Conservation (phyloP, 2,797 vertebrate genomes). For the Rousettus madagascariensis region DNA sequence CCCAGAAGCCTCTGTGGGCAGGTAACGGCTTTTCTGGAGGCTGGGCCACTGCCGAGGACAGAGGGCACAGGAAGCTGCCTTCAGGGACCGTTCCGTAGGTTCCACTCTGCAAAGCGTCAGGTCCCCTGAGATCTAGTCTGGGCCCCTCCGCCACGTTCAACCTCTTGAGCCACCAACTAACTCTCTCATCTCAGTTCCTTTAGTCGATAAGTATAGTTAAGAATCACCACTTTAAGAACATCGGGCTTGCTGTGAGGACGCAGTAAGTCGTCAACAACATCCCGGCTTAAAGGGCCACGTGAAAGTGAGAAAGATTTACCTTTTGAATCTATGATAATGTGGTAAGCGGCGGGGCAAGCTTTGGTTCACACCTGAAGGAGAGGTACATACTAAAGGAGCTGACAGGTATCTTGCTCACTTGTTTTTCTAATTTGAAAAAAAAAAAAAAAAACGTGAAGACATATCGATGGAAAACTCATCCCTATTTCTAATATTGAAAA, state of each 20-base stretch:
- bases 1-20: neutral
- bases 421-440: neutral
- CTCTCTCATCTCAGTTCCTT: neutral
- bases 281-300: too few species aligned
- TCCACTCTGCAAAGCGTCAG: neutral
- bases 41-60: neutral
- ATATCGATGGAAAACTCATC: neutral
- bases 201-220: neutral
- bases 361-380: neutral
- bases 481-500: neutral
- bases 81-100: neutral
- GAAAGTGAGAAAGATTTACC: neutral
- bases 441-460: neutral
- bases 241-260: neutral
- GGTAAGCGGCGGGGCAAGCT: fast-evolving
- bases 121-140: neutral
- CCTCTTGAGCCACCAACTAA: neutral
- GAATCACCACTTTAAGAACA: neutral
- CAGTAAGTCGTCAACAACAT: neutral
- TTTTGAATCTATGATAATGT: neutral
- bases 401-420: neutral
- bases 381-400: neutral
- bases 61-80: neutral
- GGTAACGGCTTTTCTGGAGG: neutral
- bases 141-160: neutral